phyloP scores from a whole-genome alignment of 2,113 vertebrate species.

The Lanius collurio region DNA sequence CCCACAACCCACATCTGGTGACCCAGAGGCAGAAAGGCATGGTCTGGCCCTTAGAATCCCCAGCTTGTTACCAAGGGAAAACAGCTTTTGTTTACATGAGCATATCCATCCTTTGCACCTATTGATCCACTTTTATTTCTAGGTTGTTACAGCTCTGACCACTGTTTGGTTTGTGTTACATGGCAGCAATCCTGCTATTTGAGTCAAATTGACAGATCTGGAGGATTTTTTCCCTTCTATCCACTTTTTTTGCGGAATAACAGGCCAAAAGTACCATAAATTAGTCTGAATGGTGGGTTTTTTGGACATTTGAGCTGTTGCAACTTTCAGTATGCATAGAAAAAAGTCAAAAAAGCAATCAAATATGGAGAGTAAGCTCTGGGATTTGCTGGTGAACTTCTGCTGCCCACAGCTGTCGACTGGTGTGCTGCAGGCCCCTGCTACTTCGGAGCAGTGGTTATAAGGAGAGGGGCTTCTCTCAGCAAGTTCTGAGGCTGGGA shows the following conservation, averaged over 20 bases:
- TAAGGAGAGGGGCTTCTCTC: not conserved
- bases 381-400: not conserved
- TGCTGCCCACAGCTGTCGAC: not conserved
- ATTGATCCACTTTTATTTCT: not conserved
- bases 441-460: not conserved
- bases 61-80: not conserved
- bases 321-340: not conserved
- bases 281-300: fast-evolving
- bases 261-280: not conserved
- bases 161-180: not conserved
- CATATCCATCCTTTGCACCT: not conserved
- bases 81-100: not conserved
- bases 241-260: not conserved
- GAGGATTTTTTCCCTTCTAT: not conserved
- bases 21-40: not conserved
- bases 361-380: not conserved
- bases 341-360: not conserved
- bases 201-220: not conserved
- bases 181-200: not conserved
- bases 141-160: not conserved
- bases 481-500: not conserved
- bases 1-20: not conserved
- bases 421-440: not conserved
- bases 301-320: not conserved
- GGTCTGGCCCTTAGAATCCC: not conserved